Base-by-base conservation (phyloP, 2,888 invertebrate species). In the Chymomyza caudatula region DNA sequence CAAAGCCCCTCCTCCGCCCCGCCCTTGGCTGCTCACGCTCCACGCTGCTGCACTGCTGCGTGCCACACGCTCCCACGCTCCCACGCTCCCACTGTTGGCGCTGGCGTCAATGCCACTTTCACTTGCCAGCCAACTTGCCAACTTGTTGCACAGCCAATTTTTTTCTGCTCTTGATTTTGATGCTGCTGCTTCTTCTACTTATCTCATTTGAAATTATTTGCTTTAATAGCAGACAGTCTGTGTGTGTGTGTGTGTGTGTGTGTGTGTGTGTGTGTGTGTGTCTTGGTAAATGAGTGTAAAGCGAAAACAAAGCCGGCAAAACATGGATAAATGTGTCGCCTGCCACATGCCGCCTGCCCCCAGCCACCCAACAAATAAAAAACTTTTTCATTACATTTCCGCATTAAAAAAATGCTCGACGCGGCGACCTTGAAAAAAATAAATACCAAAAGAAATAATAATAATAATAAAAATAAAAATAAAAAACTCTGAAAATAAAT, bases 301-400 rank as follows among this genome's bases (percentile, higher is more conserved):
- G 52, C 47, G 1, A 51, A 51, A 51, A 63, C 69, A 73, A 66
- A 74, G 66, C 67, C 51, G 73, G 63, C 66, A 70, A 75, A 70
- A 74, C 66, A 76, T 68, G 75, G 61, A 77, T 77, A 77, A 75
- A 75, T 74, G 74, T 74, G 75, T 70, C 69, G 69, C 51, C 15
- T 47, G 5, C 44, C 52, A 1, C 17, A 5, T 25, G 6, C 11
- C 44, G 6, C 29, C 25, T 13, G 13, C 4, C n/a, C 20, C 25
- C 3, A 23, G 15, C 6, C 49, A 6, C 15, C 25, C 23, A 8
- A 2, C 53, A 49, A 67, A 63, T 64, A 69, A 62, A 78, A 78
- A 78, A 83, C 65, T 85, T 85, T 83, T 85, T 85, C 80, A 80
- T 80, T 85, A 80, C 86, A 84, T 73, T 78, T 84, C 81, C 80